A percentile compares a stretch with the other conserved stretches of the same genome.
These are phyloP conservation scores for Pterocles gutturalis DNA, from an alignment of 2,113 vertebrate genomes.

Conservation along the genomic window DNA sequence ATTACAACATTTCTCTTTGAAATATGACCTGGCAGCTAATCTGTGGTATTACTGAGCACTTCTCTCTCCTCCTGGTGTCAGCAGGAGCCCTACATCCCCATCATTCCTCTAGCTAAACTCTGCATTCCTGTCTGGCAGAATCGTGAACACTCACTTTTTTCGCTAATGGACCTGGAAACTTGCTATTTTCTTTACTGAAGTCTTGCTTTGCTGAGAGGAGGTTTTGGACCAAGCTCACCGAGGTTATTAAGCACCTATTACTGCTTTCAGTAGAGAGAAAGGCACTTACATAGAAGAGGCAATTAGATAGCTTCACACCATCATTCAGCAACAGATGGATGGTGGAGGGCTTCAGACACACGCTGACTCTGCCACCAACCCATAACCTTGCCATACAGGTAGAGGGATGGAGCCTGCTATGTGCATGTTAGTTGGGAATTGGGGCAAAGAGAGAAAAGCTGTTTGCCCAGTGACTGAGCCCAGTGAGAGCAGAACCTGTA, in stretches of 20 bases:
- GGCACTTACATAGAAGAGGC: background rate
- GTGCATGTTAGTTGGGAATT: accelerated
- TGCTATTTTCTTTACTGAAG: background rate
- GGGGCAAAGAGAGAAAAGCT: background rate
- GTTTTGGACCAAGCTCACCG: background rate
- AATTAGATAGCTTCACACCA: background rate
- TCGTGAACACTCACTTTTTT: background rate
- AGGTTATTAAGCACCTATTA: background rate
- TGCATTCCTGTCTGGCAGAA: background rate
- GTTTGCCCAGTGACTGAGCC: background rate
- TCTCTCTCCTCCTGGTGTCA: background rate
- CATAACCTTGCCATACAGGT: background rate
- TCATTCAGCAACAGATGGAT: background rate
- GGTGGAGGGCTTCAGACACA: background rate
- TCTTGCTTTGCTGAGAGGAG: background rate
- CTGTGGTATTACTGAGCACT: background rate
- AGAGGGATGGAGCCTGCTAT: background rate
- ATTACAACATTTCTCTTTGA: background rate
- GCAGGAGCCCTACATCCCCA: background rate
- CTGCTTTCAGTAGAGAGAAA: background rate
- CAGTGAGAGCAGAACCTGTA: accelerated
- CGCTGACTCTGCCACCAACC: background rate
- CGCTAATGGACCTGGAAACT: background rate
- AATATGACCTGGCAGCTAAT: background rate
- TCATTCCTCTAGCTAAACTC: background rate